Conservation (phyloP, 2,797 vertebrate genomes). For the Myripristis jacobus region DNA sequence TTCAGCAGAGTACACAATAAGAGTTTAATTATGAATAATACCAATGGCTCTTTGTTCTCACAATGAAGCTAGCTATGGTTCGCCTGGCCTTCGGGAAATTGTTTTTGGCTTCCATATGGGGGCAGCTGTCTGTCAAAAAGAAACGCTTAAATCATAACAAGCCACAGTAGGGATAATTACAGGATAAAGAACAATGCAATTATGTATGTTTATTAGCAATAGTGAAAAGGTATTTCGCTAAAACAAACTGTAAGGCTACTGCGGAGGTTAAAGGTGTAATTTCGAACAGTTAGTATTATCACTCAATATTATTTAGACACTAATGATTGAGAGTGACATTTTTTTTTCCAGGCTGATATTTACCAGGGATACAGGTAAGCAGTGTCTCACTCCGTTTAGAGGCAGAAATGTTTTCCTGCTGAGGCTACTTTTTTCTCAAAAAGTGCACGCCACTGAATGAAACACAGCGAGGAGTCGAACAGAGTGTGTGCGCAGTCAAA, state of each 20-base stretch:
- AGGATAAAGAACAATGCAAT: slow-evolving; percentile 75
- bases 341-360: slow-evolving; percentile 22
- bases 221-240: slow-evolving; percentile 56
- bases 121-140: slow-evolving; percentile 83
- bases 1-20: slow-evolving; percentile 81
- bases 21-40: slow-evolving; percentile 85
- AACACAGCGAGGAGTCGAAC: slow-evolving; percentile 68
- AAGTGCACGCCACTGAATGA: slow-evolving; percentile 39
- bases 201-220: slow-evolving; percentile 73
- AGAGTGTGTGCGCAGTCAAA: slow-evolving; percentile 81
- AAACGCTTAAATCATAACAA: slow-evolving; percentile 73
- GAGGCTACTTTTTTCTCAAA: slow-evolving; percentile 10
- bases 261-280: slow-evolving; percentile 51
- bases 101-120: slow-evolving; percentile 84
- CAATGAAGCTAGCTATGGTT: slow-evolving; percentile 75
- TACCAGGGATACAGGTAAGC: slow-evolving; percentile 19
- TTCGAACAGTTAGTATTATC: slow-evolving; percentile 27
- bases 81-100: slow-evolving; percentile 77
- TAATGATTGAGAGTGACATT: slow-evolving; percentile 18
- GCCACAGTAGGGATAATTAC: slow-evolving; percentile 72
- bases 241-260: slow-evolving; percentile 59
- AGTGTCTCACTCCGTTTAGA: not conserved
- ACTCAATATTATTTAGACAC: slow-evolving; percentile 12
- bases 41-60: slow-evolving; percentile 81
- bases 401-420: slow-evolving; percentile 30